These are phyloP conservation scores for Zaprionus nigranus DNA, from an alignment of 1,140 invertebrate species.

Conservation along the genomic window DNA sequence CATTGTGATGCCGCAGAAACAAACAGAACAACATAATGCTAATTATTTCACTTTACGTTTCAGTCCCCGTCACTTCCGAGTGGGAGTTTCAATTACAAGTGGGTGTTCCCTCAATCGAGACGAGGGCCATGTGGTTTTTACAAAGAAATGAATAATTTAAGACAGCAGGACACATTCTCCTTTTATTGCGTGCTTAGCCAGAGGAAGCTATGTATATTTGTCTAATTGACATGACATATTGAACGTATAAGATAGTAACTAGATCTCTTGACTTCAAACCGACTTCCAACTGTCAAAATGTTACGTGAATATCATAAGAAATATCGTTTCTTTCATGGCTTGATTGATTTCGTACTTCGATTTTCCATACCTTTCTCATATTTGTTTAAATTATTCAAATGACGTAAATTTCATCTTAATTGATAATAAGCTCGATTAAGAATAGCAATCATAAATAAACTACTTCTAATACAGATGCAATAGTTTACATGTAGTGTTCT, in stretches of 20 bases:
- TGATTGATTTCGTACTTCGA: too few species aligned
- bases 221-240: not conserved
- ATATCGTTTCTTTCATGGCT: not conserved
- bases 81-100: conserved; percentile 68
- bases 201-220: not conserved
- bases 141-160: conserved; percentile 61
- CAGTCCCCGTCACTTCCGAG: not conserved
- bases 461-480: too few species aligned
- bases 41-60: conserved; percentile 69
- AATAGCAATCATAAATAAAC: too few species aligned
- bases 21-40: conserved; percentile 62
- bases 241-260: not conserved
- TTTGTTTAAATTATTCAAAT: too few species aligned
- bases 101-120: not conserved
- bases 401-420: too few species aligned
- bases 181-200: not conserved
- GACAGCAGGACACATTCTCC: conserved; percentile 9
- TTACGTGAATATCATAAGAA: not conserved
- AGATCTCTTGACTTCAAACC: too few species aligned
- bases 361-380: too few species aligned
- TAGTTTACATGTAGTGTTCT: too few species aligned
- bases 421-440: too few species aligned
- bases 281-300: not conserved
- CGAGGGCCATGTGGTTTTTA: not conserved
- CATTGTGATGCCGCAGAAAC: conserved; percentile 48